These are phyloP conservation scores for Apodemia hepburni DNA, from an alignment of 2,888 invertebrate species.

Conservation along the genomic window DNA sequence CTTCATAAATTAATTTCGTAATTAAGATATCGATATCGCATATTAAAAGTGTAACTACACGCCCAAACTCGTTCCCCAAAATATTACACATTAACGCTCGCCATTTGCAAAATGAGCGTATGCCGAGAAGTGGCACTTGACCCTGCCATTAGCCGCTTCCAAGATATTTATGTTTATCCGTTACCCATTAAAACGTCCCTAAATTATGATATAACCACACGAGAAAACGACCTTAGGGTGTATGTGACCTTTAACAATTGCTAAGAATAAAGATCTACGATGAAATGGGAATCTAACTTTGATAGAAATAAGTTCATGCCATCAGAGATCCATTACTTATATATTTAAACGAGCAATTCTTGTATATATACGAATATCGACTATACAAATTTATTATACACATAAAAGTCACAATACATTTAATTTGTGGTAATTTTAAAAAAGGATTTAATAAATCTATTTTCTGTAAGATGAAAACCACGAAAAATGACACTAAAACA, in stretches of 20 bases:
- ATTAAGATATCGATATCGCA: too few species aligned
- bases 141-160: neutral
- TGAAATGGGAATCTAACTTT: neutral
- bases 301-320: neutral
- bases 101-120: neutral
- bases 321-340: too few species aligned
- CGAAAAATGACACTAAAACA: neutral
- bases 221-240: neutral
- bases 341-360: too few species aligned
- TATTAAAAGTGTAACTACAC: neutral
- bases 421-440: too few species aligned
- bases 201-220: constrained; percentile 2
- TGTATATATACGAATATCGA: too few species aligned
- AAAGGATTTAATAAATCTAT: too few species aligned
- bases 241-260: neutral
- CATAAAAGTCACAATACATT: too few species aligned
- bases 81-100: neutral
- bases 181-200: neutral
- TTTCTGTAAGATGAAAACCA: too few species aligned
- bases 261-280: constrained; percentile 2
- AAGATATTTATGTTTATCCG: constrained; percentile 4
- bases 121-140: constrained; percentile 4
- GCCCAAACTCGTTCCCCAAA: neutral
- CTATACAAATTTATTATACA: too few species aligned
- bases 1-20: too few species aligned